These are phyloP conservation scores for Athrips mouffetella DNA, from an alignment of 2,888 invertebrate species.

Conservation along the genomic window DNA sequence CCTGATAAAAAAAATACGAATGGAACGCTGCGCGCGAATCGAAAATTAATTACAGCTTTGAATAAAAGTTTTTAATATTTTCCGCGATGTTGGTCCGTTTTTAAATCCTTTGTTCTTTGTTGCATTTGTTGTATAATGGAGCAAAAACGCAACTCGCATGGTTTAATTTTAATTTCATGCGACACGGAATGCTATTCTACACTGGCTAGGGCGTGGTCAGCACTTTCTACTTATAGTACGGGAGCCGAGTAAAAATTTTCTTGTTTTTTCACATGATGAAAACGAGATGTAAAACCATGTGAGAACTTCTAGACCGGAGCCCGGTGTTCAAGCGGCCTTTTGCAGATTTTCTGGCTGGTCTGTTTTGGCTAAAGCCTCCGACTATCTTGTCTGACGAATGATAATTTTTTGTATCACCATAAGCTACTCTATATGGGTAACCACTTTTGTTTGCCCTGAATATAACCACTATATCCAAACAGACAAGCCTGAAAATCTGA, in stretches of 20 bases:
- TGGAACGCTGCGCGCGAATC: constrained; percentile 57
- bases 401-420: too few relatives aligned
- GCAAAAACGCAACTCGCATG: constrained; percentile 14
- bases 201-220: neutral
- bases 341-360: too few relatives aligned
- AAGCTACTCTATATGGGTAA: too few relatives aligned
- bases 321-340: too few relatives aligned
- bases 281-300: too few relatives aligned
- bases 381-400: too few relatives aligned
- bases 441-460: too few relatives aligned
- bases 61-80: constrained; percentile 45
- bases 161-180: constrained; percentile 13
- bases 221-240: neutral
- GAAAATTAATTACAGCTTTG: constrained; percentile 68
- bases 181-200: constrained; percentile 13
- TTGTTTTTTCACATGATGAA: neutral
- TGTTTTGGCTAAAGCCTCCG: too few relatives aligned
- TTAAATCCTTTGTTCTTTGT: constrained; percentile 20
- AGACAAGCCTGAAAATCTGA: too few relatives aligned
- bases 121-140: neutral
- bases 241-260: neutral
- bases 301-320: too few relatives aligned
- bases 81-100: constrained; percentile 27
- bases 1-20: constrained; percentile 58
- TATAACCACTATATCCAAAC: too few relatives aligned